Evolutionary conservation across 2,888 invertebrate species (phyloP), one percentile per base, ranked within the genome.

Genomic region (Oligia latruncula): DNA sequence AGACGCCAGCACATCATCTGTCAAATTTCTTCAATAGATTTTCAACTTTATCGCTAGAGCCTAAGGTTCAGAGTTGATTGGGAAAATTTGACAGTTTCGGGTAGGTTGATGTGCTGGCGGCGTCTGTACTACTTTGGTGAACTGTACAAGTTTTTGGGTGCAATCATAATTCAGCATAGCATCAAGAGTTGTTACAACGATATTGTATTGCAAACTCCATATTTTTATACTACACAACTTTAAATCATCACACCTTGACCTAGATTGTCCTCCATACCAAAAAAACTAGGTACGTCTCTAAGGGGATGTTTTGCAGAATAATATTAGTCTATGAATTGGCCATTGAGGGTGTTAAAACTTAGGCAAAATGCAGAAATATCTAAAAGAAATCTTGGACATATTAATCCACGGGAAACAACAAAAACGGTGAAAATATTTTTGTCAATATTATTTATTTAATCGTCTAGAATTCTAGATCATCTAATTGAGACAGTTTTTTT

Each of bases 81-180:
- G 35, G 35, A 35, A 35, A 35, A 35, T 35, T 35, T 35, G 35
- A 35, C 35, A 35, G 35, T 35, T 35, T 35, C 4, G 35, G 35
- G 35, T 35, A 35, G 4, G 3, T 4, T 35, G 35, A 35, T 4
- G 35, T 35, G 35, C 35, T 35, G 35, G 35, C 29, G 29, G 29
- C 29, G 29, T 29, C 29, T 29, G 29, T 40, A 52, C 11, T 66
- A 40, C 40, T 79, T 80, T 46, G n/a, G 46, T 46, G 55, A 68
- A 74, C 46, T 13, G 40, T 29, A 17, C n/a, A 49, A 60, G 0
- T 64, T 64, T 40, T 58, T 29, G 15, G 40, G 9, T 40, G 73
- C 49, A 66, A 73, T 79, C 72, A 73, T 73, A 66, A 66, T 78
- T 72, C 35, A 17, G 17, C 49, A 65, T 15, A 73, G 46, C 66